Conservation (phyloP, 2,888 invertebrate species). For the Leptopilina syphax region DNA sequence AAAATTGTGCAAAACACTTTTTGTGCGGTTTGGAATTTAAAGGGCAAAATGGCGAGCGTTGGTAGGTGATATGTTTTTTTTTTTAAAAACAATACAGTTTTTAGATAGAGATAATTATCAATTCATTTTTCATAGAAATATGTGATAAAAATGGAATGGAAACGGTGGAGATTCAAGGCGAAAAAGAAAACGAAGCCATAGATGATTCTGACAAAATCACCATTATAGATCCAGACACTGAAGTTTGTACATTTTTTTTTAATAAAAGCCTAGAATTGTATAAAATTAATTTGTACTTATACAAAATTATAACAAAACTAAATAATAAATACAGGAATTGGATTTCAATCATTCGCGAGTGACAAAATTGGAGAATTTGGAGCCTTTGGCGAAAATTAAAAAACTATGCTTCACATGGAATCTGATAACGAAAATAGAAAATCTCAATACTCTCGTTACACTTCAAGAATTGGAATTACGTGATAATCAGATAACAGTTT, state of each 20-base stretch:
- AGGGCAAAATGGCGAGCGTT: constrained; percentile 14
- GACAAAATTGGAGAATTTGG: constrained; percentile 90
- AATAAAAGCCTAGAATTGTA: not conserved
- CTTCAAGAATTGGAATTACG: constrained; percentile 95
- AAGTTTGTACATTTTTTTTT: constrained; percentile 66
- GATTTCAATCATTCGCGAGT: constrained; percentile 94
- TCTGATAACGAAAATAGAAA: constrained; percentile 95
- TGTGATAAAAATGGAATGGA: constrained; percentile 65
- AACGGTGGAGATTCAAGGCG: constrained; percentile 44
- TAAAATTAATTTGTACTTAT: not conserved
- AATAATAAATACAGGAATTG: constrained; percentile 78
- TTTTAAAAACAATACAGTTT: not conserved
- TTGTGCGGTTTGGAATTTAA: not conserved
- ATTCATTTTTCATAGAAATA: constrained; percentile 56
- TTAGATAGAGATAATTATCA: not conserved
- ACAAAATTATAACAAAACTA: not conserved
- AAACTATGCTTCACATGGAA: constrained; percentile 95
- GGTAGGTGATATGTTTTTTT: not conserved
- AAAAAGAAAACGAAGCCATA: constrained; percentile 60
- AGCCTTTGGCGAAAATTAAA: constrained; percentile 86
- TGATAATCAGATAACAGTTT: constrained; percentile 96
- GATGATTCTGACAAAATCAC: constrained; percentile 81
- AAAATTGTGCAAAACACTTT: not conserved
- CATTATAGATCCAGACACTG: constrained; percentile 82
- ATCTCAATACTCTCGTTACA: constrained; percentile 85